A percentile compares a stretch with the other conserved stretches of the same genome.
Conservation (phyloP, 2,888 invertebrate genomes). For the Strigamia maritima region DNA sequence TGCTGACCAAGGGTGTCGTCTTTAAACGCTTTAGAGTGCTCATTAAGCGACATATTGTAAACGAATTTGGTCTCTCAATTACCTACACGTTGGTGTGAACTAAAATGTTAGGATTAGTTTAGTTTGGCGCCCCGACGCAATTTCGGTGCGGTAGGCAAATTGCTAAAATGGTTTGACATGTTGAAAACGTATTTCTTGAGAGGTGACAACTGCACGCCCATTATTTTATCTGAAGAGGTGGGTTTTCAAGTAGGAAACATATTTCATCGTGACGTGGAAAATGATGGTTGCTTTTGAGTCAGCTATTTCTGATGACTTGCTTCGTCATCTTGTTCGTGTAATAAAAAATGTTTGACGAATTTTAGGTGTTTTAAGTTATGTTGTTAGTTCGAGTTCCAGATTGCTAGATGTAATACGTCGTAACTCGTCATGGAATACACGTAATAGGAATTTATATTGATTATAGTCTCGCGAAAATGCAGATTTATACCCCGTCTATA, state of each 20-base stretch:
- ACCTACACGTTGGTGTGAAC: not conserved
- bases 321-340: conserved; percentile 13
- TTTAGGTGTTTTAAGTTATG: not conserved
- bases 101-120: not conserved
- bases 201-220: conserved; percentile 16
- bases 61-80: conserved; percentile 10
- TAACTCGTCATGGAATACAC: too few species aligned
- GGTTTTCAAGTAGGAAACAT: not conserved
- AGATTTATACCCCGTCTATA: not conserved
- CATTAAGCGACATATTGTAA: conserved; percentile 9
- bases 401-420: not conserved
- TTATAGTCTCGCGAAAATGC: too few species aligned
- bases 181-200: conserved; percentile 12
- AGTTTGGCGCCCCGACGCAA: not conserved
- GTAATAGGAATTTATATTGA: too few species aligned
- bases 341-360: not conserved
- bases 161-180: not conserved
- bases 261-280: conserved; percentile 12
- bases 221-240: conserved; percentile 7
- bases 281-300: not conserved
- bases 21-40: conserved; percentile 6
- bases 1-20: not conserved
- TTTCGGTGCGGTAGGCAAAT: conserved; percentile 11
- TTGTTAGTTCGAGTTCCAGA: not conserved
- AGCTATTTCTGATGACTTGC: conserved; percentile 23